Percentiles rank a stretch among this genome's conserved stretches.
These are phyloP conservation scores for Triplophysa rosa DNA, from an alignment of 2,113 vertebrate genomes.

Conservation along the genomic window DNA sequence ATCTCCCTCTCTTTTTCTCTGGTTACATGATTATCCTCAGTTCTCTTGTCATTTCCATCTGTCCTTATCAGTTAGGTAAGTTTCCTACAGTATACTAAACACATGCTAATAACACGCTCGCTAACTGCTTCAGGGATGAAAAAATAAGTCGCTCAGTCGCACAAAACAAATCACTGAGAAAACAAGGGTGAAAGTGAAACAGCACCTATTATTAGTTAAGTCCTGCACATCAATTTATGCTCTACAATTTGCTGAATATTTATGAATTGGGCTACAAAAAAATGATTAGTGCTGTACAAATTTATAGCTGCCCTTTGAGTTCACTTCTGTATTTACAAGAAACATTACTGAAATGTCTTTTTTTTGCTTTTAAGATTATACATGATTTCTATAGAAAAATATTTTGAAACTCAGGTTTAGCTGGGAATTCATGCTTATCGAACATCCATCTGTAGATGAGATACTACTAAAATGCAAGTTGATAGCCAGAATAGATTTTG, in stretches of 20 bases:
- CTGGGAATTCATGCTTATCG: slow-evolving; percentile 1
- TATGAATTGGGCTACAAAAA: not conserved
- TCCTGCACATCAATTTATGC: not conserved
- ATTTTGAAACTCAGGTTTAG: slow-evolving; percentile 35
- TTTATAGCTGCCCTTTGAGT: not conserved
- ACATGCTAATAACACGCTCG: not conserved
- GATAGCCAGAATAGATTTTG: not conserved
- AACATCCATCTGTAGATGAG: not conserved
- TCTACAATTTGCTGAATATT: not conserved
- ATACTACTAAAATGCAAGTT: not conserved
- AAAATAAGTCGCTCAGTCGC: not conserved
- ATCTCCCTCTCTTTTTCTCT: slow-evolving; percentile 28
- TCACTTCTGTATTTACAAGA: not conserved
- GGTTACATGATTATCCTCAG: slow-evolving; percentile 43
- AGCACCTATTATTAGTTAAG: not conserved
- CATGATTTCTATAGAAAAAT: not conserved
- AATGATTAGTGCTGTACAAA: not conserved
- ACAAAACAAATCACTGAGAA: not conserved
- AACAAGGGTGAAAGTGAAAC: not conserved
- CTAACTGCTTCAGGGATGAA: not conserved
- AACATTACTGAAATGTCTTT: not conserved
- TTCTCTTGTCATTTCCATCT: slow-evolving; percentile 50
- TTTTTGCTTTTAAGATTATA: not conserved
- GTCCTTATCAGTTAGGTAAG: slow-evolving; percentile 17
- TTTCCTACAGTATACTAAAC: slow-evolving; percentile 7